Conservation (phyloP, 2,888 invertebrate genomes). For the Phortica magna region DNA sequence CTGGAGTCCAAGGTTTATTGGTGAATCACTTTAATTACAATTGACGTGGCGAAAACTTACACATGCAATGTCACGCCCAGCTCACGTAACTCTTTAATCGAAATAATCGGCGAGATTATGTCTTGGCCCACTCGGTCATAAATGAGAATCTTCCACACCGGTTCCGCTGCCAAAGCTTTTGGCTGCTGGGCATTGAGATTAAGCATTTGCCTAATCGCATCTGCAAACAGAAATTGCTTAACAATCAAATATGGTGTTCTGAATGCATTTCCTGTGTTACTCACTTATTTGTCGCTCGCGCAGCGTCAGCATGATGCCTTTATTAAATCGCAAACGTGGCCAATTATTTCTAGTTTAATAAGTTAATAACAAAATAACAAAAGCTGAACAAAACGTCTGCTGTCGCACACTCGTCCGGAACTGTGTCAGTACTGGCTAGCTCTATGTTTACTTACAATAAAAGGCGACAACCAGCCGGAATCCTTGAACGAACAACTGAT, state of each 20-base stretch:
- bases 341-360: neutral
- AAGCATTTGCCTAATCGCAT: slow-evolving; percentile 96
- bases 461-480: too few relatives aligned
- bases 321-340: neutral
- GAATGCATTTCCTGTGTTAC: slow-evolving; percentile 56
- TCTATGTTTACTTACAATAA: too few relatives aligned
- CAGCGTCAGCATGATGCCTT: slow-evolving; percentile 81
- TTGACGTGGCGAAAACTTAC: slow-evolving; percentile 80
- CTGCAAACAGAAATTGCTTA: slow-evolving; percentile 78
- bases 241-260: neutral
- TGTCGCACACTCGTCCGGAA: too few relatives aligned
- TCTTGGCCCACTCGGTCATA: slow-evolving; percentile 98
- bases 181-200: slow-evolving; percentile 91
- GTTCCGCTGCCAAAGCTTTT: slow-evolving; percentile 88
- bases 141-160: slow-evolving; percentile 97
- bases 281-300: slow-evolving; percentile 86
- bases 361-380: neutral
- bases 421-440: too few relatives aligned
- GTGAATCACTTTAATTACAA: neutral
- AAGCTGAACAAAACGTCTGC: neutral
- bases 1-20: slow-evolving; percentile 77
- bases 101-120: slow-evolving; percentile 97
- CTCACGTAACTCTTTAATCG: slow-evolving; percentile 96
- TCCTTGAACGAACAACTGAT: too few relatives aligned
- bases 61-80: slow-evolving; percentile 98